Conservation (phyloP, 2,113 vertebrate genomes). For the Peromyscus leucopus region DNA sequence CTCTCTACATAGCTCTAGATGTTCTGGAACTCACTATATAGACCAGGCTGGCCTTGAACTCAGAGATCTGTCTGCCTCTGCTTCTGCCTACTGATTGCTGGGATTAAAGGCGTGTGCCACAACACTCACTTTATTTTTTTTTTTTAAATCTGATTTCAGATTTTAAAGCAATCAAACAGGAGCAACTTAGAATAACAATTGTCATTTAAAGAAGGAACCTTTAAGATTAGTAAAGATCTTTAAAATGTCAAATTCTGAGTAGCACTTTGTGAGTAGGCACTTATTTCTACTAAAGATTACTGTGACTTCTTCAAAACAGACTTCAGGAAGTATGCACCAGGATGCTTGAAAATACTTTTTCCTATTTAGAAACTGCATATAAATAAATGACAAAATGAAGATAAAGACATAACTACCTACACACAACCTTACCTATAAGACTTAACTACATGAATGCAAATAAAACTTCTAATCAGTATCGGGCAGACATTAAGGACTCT, state of each 20-base stretch:
- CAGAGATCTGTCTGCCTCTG: not conserved
- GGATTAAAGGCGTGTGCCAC: not conserved
- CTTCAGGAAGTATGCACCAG: not conserved
- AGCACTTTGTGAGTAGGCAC: not conserved
- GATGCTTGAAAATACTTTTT: not conserved
- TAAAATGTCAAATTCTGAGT: not conserved
- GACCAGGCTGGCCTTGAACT: not conserved
- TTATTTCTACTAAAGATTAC: not conserved
- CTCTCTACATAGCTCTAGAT: not conserved
- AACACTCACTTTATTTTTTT: not conserved
- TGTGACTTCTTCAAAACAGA: not conserved
- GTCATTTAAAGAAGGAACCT: not conserved
- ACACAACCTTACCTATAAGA: not conserved
- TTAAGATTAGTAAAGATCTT: not conserved
- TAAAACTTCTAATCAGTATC: not conserved
- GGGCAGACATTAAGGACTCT: not conserved
- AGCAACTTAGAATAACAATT: constrained; percentile 11
- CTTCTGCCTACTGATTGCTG: not conserved
- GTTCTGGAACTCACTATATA: not conserved
- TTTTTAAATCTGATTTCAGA: not conserved
- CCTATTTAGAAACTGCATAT: not conserved
- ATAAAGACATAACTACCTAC: not conserved
- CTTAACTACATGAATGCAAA: not conserved
- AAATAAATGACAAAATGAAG: constrained; percentile 14
- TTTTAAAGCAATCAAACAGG: not conserved